Evolutionary conservation across 2,888 invertebrate species (phyloP), one percentile per base, ranked within the genome.

Genomic region (Dromius quadrimaculatus): DNA sequence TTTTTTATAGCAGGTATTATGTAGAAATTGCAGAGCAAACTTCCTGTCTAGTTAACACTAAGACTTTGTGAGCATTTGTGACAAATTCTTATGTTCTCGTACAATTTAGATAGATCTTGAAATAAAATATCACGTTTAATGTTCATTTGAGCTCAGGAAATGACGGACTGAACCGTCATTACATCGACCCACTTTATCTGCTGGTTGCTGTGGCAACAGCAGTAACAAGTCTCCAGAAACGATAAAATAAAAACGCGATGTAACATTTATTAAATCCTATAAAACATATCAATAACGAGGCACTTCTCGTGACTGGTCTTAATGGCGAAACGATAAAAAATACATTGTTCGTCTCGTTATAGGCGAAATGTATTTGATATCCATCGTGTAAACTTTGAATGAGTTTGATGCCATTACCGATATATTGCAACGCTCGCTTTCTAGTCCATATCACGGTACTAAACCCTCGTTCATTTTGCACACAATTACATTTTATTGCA

Each of bases 391-490:
- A n/a, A n/a, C 36, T 8, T 5, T 47, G 22, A 47, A 17, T 47
- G 47, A 47, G 11, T 28, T 20, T n/a, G 50, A 3, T 28, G 17
- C 23, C 28, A 34, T 57, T 19, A 36, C 59, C 41, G 66, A 50
- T 65, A 50, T 19, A 23, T 57, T 23, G 54, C 57, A 66, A 41
- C 66, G 61, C 23, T n/a, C 47, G 69, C 61, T 70, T 50, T 70
- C 38, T 62, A 70, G 47, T 62, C 62, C 61, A 70, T 70, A 70
- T 62, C 61, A 47, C 66, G 54, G 57, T 54, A 54, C 54, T 50
- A 66, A 66, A 41, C 38, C 66, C 22, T 61, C 70, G 70, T 47
- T 70, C 62, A 70, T 70, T 70, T 70, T 62, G 61, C 70, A 70
- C 61, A 70, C 70, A 70, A 70, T 70, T 70, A 70, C 62, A 62